Conservation (phyloP, 2,113 vertebrate genomes). For the Bucco capensis region DNA sequence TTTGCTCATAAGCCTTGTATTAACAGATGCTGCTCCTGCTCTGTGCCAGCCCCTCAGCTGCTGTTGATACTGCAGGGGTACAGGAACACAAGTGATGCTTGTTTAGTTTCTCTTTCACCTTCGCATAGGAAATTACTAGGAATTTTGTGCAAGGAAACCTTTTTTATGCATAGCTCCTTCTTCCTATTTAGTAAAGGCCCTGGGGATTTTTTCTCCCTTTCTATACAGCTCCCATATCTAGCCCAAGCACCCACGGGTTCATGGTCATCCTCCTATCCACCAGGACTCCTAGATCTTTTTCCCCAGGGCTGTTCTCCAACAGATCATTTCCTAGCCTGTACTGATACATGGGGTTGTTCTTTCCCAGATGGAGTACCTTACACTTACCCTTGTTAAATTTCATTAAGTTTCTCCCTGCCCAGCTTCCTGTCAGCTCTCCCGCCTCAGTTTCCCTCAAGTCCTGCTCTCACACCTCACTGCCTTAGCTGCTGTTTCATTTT, state of each 20-base stretch:
- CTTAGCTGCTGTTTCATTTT: not conserved
- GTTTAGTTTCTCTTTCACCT: not conserved
- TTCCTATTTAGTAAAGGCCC: not conserved
- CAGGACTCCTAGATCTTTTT: no score
- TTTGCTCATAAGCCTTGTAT: not conserved
- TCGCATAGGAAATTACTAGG: not conserved
- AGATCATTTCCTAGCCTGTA: no score
- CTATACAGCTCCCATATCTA: not conserved
- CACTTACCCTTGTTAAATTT: no score
- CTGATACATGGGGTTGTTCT: no score
- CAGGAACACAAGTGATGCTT: not conserved
- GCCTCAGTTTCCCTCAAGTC: not conserved
- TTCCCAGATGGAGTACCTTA: no score
- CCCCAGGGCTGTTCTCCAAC: no score
- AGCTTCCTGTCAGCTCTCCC: no score
- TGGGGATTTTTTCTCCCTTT: not conserved
- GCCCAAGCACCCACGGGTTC: not conserved
- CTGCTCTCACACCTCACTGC: not conserved
- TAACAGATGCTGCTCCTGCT: not conserved
- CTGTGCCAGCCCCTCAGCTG: not conserved
- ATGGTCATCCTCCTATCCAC: no score
- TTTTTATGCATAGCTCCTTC: not conserved
- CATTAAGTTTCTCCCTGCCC: no score
- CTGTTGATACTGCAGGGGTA: fast-evolving
- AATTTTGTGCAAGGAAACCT: not conserved